These are phyloP conservation scores for Hydropsyche tenuis DNA, from an alignment of 1,140 invertebrate genomes.

Conservation along the genomic window DNA sequence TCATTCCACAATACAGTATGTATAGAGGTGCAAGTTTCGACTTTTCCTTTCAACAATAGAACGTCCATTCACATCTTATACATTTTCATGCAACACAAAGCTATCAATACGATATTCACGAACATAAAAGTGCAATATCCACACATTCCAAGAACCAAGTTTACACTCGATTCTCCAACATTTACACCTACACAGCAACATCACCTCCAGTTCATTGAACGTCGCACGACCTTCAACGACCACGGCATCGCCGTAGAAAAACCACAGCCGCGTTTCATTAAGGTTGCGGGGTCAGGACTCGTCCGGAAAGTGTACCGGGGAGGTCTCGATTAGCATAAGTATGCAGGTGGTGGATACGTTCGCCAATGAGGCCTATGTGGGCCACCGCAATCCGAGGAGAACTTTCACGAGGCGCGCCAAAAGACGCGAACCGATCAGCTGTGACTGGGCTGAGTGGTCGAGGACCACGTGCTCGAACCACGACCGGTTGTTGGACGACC, in stretches of 20 bases:
- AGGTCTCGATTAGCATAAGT: constrained; percentile 39
- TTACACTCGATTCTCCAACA: too few species aligned
- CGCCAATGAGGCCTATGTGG: neutral
- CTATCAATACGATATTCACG: too few species aligned
- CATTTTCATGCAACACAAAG: too few species aligned
- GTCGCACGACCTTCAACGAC: neutral
- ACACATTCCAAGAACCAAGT: too few species aligned
- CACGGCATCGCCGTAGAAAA: neutral
- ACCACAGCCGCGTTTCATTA: constrained; percentile 17
- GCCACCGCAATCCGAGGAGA: neutral
- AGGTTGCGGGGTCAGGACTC: constrained; percentile 42
- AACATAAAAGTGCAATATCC: too few species aligned
- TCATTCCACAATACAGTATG: neutral
- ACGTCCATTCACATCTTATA: neutral
- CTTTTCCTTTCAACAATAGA: neutral
- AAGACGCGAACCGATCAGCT: neutral
- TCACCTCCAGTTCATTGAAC: neutral
- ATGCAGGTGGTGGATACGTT: constrained; percentile 33
- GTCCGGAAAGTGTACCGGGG: constrained; percentile 33
- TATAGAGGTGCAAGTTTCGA: neutral
- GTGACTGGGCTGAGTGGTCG: neutral
- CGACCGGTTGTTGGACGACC: constrained; percentile 7
- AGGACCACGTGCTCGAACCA: constrained; percentile 1
- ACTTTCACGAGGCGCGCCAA: constrained; percentile 1
- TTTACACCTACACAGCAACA: too few species aligned